Evolutionary conservation across 92 coral and sea anemone genomes (phyloP), one percentile per base, ranked within the genome.

Genomic region (Epizoanthus stellaris): DNA sequence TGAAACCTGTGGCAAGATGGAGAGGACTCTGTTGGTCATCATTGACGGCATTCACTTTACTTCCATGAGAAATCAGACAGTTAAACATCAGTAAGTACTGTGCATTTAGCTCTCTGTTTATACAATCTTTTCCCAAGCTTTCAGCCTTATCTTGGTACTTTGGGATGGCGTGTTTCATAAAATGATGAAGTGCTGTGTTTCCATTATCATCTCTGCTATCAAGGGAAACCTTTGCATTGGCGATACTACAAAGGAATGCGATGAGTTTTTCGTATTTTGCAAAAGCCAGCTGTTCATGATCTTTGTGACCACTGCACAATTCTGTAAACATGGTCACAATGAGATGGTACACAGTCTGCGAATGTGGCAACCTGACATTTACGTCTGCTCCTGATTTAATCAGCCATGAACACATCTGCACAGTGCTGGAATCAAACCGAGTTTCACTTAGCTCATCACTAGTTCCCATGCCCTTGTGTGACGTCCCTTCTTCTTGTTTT

Each of bases 181-280:
- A 40, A 15, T 34, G 42, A 69, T 69, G 74, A 38, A 69, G 74
- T 39, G 74, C 47, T 0, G 23, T 69, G 52, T 69, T 39, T 3
- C 74, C 74, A 16, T 38, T 69, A 12, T 69, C 74, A 69, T 69
- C 74, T 69, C 74, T 69, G 52, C 74, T 69, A 69, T 69, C 30
- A 16, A 69, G 9, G 42, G 74, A 69, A 14, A 69, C 5, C 1
- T 47, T 69, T 23, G 16, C 69, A 64, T 10, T 21, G 23, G 39
- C 1, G 13, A 69, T 69, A 38, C 74, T 20, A 69, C 74, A 13
- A 38, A 69, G 74, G 16, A 69, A 69, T 14, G 74, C 52, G 7
- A 69, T 17, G 17, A 69, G 19, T 12, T 69, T 69, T 8, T 69
- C 52, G 6, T 42, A 69, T 38, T 9, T 16, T 2, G 11, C 21